Base-by-base conservation (phyloP, 2,113 vertebrate species). In the Caloenas nicobarica region DNA sequence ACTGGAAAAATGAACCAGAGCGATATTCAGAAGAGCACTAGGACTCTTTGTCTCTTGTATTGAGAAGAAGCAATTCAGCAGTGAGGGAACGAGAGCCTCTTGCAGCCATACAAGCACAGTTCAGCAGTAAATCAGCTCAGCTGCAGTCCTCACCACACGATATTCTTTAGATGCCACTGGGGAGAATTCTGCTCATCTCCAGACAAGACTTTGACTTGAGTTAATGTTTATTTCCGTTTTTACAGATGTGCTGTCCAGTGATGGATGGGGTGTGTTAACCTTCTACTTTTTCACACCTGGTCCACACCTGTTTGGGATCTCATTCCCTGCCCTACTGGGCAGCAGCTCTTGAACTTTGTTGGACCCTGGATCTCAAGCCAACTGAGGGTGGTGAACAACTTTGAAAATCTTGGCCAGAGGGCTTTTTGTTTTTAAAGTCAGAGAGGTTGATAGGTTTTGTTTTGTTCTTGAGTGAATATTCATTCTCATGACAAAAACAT, bases 181-280 rank as follows among this genome's bases (percentile, higher is more conserved):
- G 77, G 86, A 71, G 66, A 94, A 80, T 94, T 95, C 62, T 91
- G 86, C 91, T 91, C 91, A 89, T 96, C 93, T 96, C 54, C 84
- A 96, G 92, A 92, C 95, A 82, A 91, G 81, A 89, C 28, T 95
- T 73, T 89, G 80, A 73, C 78, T 93, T 57, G 69, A 81, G 38
- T 91, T 95, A 81, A 26, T 85, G 80, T 95, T 92, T 95, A 92
- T 94, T 96, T 95, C 83, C 57, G 0, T 93, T 96, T 93, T 92
- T 81, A 85, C 91, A 96, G 89, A 92, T 89, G 86, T 95, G 91
- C 81, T 94, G 53, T 82, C 54, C 78, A 51, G 83, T 97, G 96
- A 97, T 96, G 83, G 73, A 96, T 97, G 91, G 66, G n/a, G 58
- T 93, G 77, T 77, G 73, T 89, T 95, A 96, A 93, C 83, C 66